Base-by-base conservation (phyloP, 1,140 invertebrate genomes). In the Eurosta solidaginis region DNA sequence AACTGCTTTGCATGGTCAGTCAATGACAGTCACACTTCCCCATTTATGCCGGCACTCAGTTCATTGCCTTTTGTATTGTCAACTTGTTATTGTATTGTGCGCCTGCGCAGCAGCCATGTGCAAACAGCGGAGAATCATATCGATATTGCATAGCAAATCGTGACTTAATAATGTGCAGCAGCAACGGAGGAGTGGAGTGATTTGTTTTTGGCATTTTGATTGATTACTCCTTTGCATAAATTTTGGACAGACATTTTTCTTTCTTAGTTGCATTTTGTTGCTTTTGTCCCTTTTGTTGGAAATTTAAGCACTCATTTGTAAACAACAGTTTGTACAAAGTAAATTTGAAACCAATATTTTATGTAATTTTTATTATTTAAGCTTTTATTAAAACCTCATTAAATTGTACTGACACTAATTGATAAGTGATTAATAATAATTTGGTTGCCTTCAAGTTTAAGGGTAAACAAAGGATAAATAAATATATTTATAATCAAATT, bases 151-250 rank as follows among this genome's bases (percentile, higher is more conserved):
- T 83, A 84, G 83, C 84, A 85, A 85, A 84, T 85, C 84, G 84
- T 85, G 84, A 85, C 84, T 84, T 79, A 20, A 22, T 59, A 6
- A 42, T 63, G 36, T 17, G 52, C 20, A 50, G 50, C 76, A 36
- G 17, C 40, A 22, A 47, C 25, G 63, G 50, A n/a, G 54, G 40
- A 49, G 75, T 42, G 81, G 81, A 84, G 83, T 85, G 84, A 85
- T 85, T 85, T 85, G 84, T 83, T 85, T 82, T 80, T 83, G 84
- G 85, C 84, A 83, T 84, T 85, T 85, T 85, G 84, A 85, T 85
- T 85, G 84, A 85, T 85, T 85, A 82, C 82, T 84, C 9, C 36
- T 5, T n/a, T 50, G 49, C 22, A 47, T 74, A n/a, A n/a, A n/a
- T n/a, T n/a, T n/a, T n/a, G n/a, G n/a, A n/a, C n/a, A n/a, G n/a